A percentile compares a stretch with the other conserved stretches of the same genome.
phyloP scores from a whole-genome alignment of 2,888 invertebrate species.

The Cryptus viduatorius region DNA sequence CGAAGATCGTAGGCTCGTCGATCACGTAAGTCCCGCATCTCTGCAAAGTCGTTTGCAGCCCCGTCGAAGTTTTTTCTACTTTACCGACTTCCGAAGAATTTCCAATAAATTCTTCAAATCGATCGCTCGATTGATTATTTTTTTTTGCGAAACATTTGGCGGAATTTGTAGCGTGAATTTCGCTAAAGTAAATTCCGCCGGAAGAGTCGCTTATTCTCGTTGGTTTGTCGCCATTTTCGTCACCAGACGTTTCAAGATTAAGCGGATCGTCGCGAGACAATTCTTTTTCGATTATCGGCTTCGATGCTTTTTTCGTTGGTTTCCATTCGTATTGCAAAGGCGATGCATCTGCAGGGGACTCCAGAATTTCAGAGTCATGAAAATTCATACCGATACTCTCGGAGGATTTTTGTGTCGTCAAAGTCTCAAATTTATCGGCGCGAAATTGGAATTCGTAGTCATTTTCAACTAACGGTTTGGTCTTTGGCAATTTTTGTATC shows the following conservation, averaged over 20 bases:
- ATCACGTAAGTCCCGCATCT: slow-evolving; percentile 70
- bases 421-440: not conserved
- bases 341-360: not conserved
- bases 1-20: slow-evolving; percentile 40
- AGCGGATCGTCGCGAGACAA: not conserved
- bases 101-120: not conserved
- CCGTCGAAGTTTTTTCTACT: not conserved
- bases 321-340: not conserved
- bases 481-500: not conserved
- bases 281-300: not conserved
- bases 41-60: slow-evolving; percentile 40
- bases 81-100: not conserved
- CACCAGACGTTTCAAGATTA: not conserved
- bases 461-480: not conserved
- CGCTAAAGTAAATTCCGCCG: not conserved
- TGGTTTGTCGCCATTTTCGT: slow-evolving; percentile 5
- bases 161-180: not conserved
- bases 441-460: not conserved
- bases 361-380: not conserved
- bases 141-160: not conserved
- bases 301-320: not conserved
- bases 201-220: not conserved
- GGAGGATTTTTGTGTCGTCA: not conserved
- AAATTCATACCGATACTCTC: not conserved
- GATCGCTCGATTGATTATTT: not conserved